Percentiles rank a stretch among this genome's conserved stretches.
These are phyloP conservation scores for Syrphus vitripennis DNA, from an alignment of 2,888 invertebrate species.

Conservation along the genomic window DNA sequence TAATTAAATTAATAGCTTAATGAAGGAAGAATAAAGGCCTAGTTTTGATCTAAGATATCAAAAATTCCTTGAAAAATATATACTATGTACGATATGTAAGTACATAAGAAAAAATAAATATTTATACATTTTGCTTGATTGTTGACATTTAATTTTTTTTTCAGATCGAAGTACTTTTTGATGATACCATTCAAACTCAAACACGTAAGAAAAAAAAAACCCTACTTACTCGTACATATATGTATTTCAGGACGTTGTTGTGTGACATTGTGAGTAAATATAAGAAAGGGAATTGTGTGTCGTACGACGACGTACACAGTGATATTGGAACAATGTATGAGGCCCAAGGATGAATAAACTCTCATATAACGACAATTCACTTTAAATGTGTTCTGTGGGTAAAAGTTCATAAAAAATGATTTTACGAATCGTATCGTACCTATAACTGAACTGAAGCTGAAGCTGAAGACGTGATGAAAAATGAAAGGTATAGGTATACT, in stretches of 20 bases:
- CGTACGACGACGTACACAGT: neutral
- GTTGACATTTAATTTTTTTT: constrained; percentile 57
- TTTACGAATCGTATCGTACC: constrained; percentile 4
- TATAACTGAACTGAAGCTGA: neutral
- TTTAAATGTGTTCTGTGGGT: constrained; percentile 35
- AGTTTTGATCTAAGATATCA: neutral
- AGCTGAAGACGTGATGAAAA: constrained; percentile 5
- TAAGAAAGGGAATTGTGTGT: neutral
- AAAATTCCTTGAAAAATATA: neutral
- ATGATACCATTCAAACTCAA: constrained; percentile 38
- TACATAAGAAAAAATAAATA: neutral
- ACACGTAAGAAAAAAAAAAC: neutral
- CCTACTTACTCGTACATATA: neutral
- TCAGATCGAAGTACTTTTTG: constrained; percentile 53
- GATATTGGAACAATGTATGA: constrained; percentile 16
- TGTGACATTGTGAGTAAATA: neutral
- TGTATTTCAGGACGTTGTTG: neutral
- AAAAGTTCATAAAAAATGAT: constrained; percentile 15
- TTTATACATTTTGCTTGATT: constrained; percentile 45
- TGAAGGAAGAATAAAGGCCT: neutral
- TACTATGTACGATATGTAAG: no score
- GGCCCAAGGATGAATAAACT: neutral
- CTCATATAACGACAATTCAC: constrained; percentile 31
- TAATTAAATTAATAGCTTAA: constrained; percentile 16
- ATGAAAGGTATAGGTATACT: constrained; percentile 9